These are phyloP conservation scores for Limenitis camilla DNA, from an alignment of 2,888 invertebrate species.

Conservation along the genomic window DNA sequence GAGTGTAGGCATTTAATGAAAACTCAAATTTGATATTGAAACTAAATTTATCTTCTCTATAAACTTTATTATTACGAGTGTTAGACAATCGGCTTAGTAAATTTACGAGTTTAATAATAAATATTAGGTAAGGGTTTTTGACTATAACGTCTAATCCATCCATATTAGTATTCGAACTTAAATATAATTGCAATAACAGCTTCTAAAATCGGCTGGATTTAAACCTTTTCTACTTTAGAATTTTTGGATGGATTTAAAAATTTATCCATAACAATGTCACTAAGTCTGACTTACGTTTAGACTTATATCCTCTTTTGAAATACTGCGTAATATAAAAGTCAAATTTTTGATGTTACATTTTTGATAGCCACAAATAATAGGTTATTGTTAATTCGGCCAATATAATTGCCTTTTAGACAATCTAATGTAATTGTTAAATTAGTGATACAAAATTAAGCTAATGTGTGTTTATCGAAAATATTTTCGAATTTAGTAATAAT, in stretches of 20 bases:
- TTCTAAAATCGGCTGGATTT: conserved; percentile 60
- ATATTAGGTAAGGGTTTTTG: too few relatives aligned
- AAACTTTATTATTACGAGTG: too few relatives aligned
- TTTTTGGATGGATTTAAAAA: too few relatives aligned
- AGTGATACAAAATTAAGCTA: conserved; percentile 34
- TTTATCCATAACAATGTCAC: not conserved
- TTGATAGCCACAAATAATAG: conserved; percentile 5
- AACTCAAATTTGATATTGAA: too few relatives aligned
- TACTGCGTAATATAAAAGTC: not conserved
- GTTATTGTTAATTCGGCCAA: conserved; percentile 41
- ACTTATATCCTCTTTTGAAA: not conserved
- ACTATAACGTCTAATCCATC: not conserved
- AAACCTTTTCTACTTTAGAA: conserved; percentile 30
- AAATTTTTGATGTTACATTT: conserved; percentile 1
- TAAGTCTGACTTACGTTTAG: not conserved
- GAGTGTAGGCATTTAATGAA: too few relatives aligned
- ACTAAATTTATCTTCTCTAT: too few relatives aligned
- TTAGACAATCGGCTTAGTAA: too few relatives aligned
- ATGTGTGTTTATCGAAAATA: conserved; percentile 27
- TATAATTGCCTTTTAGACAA: conserved; percentile 54
- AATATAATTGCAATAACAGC: too few relatives aligned
- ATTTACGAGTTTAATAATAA: too few relatives aligned
- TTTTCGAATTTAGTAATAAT: conserved; percentile 28
- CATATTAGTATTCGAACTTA: conserved; percentile 4
- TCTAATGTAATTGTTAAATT: conserved; percentile 35